These are phyloP conservation scores for Dicyrtomina minuta DNA, from an alignment of 2,888 invertebrate genomes.

Conservation along the genomic window DNA sequence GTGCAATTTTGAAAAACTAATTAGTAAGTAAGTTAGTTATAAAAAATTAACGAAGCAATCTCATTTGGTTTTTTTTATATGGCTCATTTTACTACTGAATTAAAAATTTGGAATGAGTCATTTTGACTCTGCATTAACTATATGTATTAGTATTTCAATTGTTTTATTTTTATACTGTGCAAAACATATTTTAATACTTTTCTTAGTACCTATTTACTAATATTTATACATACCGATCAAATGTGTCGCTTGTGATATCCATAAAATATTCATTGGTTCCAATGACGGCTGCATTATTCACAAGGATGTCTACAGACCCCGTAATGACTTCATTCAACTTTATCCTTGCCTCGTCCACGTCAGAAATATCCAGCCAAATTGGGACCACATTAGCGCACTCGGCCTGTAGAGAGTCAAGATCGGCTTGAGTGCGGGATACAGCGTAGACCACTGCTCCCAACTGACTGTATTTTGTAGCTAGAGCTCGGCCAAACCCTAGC, in stretches of 20 bases:
- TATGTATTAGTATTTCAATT: too few relatives aligned
- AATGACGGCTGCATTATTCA: conserved; percentile 2
- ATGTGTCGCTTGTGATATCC: background rate
- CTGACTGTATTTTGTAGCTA: background rate
- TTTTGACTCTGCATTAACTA: too few relatives aligned
- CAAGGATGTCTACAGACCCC: background rate
- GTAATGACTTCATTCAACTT: background rate
- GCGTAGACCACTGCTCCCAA: background rate
- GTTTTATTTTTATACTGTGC: too few relatives aligned
- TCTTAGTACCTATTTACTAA: too few relatives aligned
- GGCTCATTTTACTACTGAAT: too few relatives aligned
- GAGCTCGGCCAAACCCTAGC: background rate
- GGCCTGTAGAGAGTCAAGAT: background rate
- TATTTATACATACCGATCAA: background rate
- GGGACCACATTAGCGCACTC: background rate
- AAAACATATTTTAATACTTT: too few relatives aligned
- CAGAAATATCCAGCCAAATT: background rate
- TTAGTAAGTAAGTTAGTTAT: too few relatives aligned
- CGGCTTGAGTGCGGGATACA: background rate
- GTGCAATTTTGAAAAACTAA: too few relatives aligned
- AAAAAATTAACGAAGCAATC: too few relatives aligned
- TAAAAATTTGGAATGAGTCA: too few relatives aligned
- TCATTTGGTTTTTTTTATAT: too few relatives aligned
- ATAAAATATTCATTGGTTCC: background rate
- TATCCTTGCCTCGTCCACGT: background rate